Evolutionary conservation across 1,140 invertebrate genomes (phyloP), one percentile per base, ranked within the genome.

Genomic region (Conus betulinus): DNA sequence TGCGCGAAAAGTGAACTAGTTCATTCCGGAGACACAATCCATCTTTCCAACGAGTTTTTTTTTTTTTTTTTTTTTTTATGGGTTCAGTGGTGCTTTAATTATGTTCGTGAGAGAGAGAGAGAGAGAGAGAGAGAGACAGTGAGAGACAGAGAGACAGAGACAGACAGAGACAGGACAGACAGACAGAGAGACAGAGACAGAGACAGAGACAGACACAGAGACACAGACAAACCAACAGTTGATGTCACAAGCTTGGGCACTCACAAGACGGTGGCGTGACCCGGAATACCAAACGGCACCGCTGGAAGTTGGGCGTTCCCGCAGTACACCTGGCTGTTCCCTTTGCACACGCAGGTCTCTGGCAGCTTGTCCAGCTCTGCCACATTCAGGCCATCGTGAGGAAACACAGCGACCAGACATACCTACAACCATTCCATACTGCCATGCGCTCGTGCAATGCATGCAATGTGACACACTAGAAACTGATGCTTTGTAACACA

Each of bases 211-310:
- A 71, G 67, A 71, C 8, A 71, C 5, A 71, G 67, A 71, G 8
- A 71, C 6, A 71, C 11, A 71, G 67, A 71, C 11, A n/a, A 20
- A 71, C 11, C 60, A 63, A 63, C 60, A 63, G 60, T 39, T 39
- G 39, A 39, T 39, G 39, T 39, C 39, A 39, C 39, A 39, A 39
- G 39, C 39, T 39, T 39, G 57, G 8, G 15, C 57, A 78, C 76
- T 78, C 27, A 78, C 76, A 78, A 25, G 1, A 78, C 76, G 39
- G 76, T 78, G 27, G 76, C 25, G n/a, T 78, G 76, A 11, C 39
- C 81, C 8, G 81, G 81, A 83, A 83, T 83, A 8, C 81, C 81
- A 20, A 83, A 83, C 17, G 81, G 81, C 51, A 83, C 81, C 8
- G 81, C 81, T 13, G 81, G 81, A 5, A 83, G 81, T 0, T 20